Base-by-base conservation (phyloP, 2,113 vertebrate genomes). In the Cyprinodon tularosa region DNA sequence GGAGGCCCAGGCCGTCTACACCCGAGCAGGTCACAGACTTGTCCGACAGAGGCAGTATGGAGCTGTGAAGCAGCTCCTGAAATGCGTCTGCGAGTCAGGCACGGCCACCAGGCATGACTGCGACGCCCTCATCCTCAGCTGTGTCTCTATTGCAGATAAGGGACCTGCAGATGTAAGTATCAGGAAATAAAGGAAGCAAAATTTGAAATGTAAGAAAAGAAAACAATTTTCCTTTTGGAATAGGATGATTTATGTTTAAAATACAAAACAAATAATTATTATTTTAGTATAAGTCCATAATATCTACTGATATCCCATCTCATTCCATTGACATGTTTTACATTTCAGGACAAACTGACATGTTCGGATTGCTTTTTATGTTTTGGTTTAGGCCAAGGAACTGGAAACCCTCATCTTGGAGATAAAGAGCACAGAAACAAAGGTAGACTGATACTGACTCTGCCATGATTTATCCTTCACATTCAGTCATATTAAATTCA, bases 1-100 rank as follows among this genome's bases (percentile, higher is more conserved):
- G 89, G 96, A 99, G 12, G 95, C 97, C 14, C 94, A 95, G 38
- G 86, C 93, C 0, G 95, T 98, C 3, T 99, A 99, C 87, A 92
- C 92, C 77, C 95, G 92, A 65, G 96, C 96, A 0, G 97, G 96
- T 60, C 96, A 96, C 75, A 93, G 96, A 60, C 86, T 99, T 36
- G 92, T 98, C 71, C 94, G 96, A 13, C 94, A 94, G 80, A 91
- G 93, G 74, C 96, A 97, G 75, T 97, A 95, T 17, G 80, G 92
- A 0, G 95, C 98, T 53, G 95, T 97, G 63, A 94, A 94, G 29
- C 98, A 96, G 88, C 95, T 99, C 74, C 95, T 99, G 45, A 98
- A 96, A 78, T 99, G 98, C n/a, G 98, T 99, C 66, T 93, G 88
- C 0, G 98, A 99, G 84, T 99, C 98, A 0, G 98, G 98, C 74